Evolutionary conservation across 1,140 invertebrate species (phyloP).

Genomic region (Euura saliciscinereae): DNA sequence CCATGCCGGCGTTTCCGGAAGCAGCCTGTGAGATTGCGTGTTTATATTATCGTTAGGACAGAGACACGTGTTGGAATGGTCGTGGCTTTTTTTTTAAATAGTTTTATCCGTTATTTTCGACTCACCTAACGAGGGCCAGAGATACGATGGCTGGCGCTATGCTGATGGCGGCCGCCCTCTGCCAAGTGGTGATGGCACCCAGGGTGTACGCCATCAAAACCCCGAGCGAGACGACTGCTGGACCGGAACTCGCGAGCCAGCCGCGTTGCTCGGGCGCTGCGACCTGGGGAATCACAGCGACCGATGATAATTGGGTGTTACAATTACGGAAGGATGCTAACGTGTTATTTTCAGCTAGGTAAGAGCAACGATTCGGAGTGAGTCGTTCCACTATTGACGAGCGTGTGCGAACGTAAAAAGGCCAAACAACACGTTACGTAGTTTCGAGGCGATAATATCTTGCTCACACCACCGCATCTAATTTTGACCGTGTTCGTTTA

Average conservation of each 20-base stretch:
- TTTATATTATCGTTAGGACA: no score
- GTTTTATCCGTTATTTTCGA: neutral
- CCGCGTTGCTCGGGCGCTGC: slow-evolving; percentile 52
- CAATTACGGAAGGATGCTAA: no score
- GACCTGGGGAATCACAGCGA: slow-evolving; percentile 29
- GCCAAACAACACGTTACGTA: no score
- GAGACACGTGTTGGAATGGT: no score
- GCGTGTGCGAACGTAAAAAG: no score
- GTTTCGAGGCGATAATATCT: no score
- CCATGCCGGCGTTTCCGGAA: slow-evolving; percentile 77
- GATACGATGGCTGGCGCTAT: slow-evolving; percentile 64
- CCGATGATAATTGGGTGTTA: no score
- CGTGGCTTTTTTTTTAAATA: no score
- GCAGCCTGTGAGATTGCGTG: slow-evolving; percentile 47
- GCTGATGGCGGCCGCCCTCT: slow-evolving; percentile 66
- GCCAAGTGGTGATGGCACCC: slow-evolving; percentile 68
- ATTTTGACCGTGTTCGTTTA: slow-evolving; percentile 10
- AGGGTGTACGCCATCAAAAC: slow-evolving; percentile 70
- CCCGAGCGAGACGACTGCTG: slow-evolving; percentile 69
- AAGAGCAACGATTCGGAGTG: no score
- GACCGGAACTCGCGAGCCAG: slow-evolving; percentile 59
- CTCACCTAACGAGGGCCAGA: slow-evolving; percentile 45
- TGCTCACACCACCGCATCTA: no score
- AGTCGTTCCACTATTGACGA: no score
- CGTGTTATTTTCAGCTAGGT: no score